Evolutionary conservation across 2,888 invertebrate species (phyloP).

Genomic region (Aphidoletes aphidimyza): DNA sequence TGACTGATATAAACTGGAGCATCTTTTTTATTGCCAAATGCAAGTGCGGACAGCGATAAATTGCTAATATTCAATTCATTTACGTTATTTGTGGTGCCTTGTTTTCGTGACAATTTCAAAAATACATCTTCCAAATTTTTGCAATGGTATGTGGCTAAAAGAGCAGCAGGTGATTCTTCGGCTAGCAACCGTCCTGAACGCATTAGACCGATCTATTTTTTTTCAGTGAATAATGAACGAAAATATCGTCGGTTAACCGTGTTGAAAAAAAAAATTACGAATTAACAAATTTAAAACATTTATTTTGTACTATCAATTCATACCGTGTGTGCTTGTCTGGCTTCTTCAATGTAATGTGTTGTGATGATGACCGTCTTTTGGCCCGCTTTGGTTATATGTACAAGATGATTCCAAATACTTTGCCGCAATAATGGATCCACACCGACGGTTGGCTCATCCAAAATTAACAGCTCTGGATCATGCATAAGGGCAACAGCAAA

Average conservation of each 20-base stretch:
- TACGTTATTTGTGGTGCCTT: conserved; percentile 72
- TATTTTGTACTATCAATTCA: neutral
- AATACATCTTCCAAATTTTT: conserved; percentile 91
- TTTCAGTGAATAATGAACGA: conserved; percentile 57
- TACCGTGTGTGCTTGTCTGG: conserved; percentile 88
- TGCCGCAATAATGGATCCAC: conserved; percentile 90
- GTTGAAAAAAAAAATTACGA: conserved; percentile 32
- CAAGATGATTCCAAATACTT: conserved; percentile 94
- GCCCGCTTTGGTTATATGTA: conserved; percentile 87
- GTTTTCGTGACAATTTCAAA: conserved; percentile 85
- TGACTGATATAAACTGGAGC: conserved; percentile 86
- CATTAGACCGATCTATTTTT: conserved; percentile 89
- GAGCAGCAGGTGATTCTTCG: conserved; percentile 87
- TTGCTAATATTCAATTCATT: conserved; percentile 70
- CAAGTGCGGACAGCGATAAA: conserved; percentile 82
- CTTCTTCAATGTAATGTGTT: conserved; percentile 96
- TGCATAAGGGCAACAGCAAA: conserved; percentile 93
- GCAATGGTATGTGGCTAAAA: conserved; percentile 86
- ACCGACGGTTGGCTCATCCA: conserved; percentile 93
- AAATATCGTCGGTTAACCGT: no score
- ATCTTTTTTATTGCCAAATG: conserved; percentile 83
- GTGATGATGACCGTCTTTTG: conserved; percentile 93
- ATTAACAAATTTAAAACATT: conserved; percentile 33
- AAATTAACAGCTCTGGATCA: conserved; percentile 88
- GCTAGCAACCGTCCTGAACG: conserved; percentile 89